These are phyloP conservation scores for Micrastur ruficollis DNA, from an alignment of 2,797 vertebrate genomes.

Conservation along the genomic window DNA sequence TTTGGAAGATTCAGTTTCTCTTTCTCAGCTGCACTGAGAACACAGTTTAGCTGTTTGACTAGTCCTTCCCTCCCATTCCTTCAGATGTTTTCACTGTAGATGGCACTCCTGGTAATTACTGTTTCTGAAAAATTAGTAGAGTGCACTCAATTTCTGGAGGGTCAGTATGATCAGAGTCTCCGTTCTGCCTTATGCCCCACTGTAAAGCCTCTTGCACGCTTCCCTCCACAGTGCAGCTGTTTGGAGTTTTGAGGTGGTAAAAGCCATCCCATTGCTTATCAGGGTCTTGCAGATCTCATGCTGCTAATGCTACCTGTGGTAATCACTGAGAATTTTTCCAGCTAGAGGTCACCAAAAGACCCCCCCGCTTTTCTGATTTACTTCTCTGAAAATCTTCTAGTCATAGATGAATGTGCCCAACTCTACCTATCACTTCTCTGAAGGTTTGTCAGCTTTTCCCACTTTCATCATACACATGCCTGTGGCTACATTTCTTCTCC, in stretches of 20 bases:
- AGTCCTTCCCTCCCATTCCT: background rate
- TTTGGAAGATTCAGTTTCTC: background rate
- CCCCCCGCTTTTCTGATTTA: background rate
- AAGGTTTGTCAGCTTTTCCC: background rate
- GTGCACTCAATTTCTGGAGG: background rate
- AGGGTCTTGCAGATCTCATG: background rate
- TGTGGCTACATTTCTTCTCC: background rate
- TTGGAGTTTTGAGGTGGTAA: background rate
- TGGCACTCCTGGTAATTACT: background rate
- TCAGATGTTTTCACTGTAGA: background rate
- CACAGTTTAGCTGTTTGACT: background rate
- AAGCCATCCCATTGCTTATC: background rate
- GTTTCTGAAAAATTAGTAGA: background rate
- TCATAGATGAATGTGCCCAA: background rate
- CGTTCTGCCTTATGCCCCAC: background rate
- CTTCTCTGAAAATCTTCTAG: background rate
- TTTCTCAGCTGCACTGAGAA: background rate
- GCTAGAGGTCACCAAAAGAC: background rate
- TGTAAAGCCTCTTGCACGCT: background rate
- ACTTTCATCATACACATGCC: background rate
- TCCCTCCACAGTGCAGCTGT: background rate
- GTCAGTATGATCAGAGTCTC: background rate
- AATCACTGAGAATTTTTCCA: background rate
- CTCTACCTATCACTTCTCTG: background rate
- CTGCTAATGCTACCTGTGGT: background rate